These are phyloP conservation scores for Lordiphosa stackelbergi DNA, from an alignment of 1,140 invertebrate species.

Conservation along the genomic window DNA sequence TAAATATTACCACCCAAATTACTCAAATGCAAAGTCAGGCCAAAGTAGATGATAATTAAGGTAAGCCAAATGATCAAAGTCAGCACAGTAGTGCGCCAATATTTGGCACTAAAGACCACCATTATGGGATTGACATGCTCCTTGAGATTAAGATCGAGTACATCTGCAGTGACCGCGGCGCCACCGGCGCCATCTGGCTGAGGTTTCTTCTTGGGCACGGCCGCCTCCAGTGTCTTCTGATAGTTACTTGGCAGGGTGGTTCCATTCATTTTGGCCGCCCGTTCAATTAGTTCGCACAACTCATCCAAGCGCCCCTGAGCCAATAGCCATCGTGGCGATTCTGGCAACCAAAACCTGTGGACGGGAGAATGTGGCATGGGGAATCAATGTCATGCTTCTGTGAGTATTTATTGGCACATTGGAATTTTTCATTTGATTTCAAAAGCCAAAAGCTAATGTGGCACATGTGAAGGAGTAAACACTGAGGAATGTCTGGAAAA, in stretches of 20 bases:
- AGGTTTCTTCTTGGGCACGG: constrained; percentile 37
- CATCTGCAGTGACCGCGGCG: background rate
- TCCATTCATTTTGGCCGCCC: constrained; percentile 83
- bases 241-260: constrained; percentile 80
- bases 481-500: constrained; percentile 47
- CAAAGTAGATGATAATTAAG: constrained; percentile 85
- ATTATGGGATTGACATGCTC: constrained; percentile 77
- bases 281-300: constrained; percentile 82
- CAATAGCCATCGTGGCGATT: constrained; percentile 91
- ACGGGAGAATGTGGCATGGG: background rate
- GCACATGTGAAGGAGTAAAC: constrained; percentile 43
- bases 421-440: constrained; percentile 68
- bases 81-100: constrained; percentile 82
- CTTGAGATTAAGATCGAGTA: background rate
- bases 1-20: constrained; percentile 83
- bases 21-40: constrained; percentile 83
- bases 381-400: constrained; percentile 34
- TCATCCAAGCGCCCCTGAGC: constrained; percentile 85
- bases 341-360: constrained; percentile 85
- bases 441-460: constrained; percentile 40
- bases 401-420: constrained; percentile 56
- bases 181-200: constrained; percentile 12
- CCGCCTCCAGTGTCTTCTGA: constrained; percentile 80
- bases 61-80: constrained; percentile 84
- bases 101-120: constrained; percentile 81